phyloP scores from a whole-genome alignment of 2,797 vertebrate genomes.

The Mus spretus region DNA sequence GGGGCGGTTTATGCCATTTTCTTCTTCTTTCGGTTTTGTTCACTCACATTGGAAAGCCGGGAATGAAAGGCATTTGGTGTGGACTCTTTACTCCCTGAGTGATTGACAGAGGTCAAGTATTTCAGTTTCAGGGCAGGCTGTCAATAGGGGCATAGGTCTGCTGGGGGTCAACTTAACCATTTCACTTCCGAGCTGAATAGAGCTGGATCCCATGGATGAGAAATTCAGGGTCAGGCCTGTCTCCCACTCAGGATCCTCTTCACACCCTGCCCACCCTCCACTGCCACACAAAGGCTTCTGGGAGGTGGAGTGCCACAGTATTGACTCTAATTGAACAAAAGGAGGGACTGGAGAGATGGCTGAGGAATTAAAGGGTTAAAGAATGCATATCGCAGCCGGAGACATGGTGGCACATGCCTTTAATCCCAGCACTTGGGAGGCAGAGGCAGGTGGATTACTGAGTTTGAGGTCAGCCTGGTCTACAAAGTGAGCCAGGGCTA shows the following conservation, averaged over 20 bases:
- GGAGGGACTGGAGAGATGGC: background rate
- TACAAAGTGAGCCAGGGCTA: too few relatives aligned
- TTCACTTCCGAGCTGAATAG: background rate
- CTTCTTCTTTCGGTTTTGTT: conserved; percentile 36
- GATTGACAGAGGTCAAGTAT: background rate
- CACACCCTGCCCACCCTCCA: background rate
- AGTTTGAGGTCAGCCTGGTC: too few relatives aligned
- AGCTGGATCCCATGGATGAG: background rate
- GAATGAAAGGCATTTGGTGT: background rate
- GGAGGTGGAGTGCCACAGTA: background rate
- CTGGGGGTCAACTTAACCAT: background rate
- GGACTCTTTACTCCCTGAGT: conserved; percentile 26
- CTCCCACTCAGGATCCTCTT: background rate
- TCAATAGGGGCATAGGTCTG: background rate
- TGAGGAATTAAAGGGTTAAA: background rate
- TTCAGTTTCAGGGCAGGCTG: background rate
- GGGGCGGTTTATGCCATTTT: background rate
- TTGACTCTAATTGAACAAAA: background rate
- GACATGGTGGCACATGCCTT: too few relatives aligned
- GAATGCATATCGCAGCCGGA: background rate
- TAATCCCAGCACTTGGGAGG: too few relatives aligned
- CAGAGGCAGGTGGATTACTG: too few relatives aligned
- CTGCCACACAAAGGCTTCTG: background rate
- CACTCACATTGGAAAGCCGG: background rate
- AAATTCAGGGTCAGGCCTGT: background rate